Conservation (phyloP, 92 coral and sea anemone genomes). For the Palythoa grandis region DNA sequence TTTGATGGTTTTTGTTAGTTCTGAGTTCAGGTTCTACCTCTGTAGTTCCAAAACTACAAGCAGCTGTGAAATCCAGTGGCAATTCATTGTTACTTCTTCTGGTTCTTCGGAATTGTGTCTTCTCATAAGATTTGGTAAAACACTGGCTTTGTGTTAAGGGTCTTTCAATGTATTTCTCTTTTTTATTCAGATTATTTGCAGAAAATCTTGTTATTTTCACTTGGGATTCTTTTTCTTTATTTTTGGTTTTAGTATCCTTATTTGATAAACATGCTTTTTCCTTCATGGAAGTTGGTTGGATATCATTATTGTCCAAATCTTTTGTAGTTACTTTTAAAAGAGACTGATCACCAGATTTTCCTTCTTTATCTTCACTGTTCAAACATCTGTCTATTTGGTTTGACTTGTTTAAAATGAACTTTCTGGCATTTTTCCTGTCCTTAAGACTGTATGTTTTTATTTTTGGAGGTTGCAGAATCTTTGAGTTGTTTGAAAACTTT, state of each 20-base stretch:
- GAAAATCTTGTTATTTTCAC: slow-evolving; percentile 13
- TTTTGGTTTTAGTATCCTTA: background rate
- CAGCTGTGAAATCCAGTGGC: background rate
- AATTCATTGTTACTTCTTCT: background rate
- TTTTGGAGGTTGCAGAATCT: background rate
- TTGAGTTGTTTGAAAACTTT: background rate
- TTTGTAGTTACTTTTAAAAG: background rate
- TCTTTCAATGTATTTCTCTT: background rate
- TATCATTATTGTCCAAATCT: background rate
- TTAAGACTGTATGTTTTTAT: slow-evolving; percentile 19
- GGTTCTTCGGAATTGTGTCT: background rate
- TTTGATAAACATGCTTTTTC: background rate
- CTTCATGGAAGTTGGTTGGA: background rate
- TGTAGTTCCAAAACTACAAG: slow-evolving; percentile 19
- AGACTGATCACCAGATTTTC: background rate
- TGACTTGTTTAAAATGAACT: background rate
- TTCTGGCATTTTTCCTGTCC: slow-evolving; percentile 28
- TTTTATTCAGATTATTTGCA: background rate
- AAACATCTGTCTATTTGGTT: background rate
- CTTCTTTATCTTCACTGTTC: background rate
- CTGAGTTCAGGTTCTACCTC: slow-evolving; percentile 22
- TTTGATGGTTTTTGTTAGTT: background rate
- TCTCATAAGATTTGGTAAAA: background rate
- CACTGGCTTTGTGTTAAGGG: background rate
- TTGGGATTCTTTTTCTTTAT: background rate